Conservation (phyloP, 1,140 invertebrate species). For the Drosophila nasuta region DNA sequence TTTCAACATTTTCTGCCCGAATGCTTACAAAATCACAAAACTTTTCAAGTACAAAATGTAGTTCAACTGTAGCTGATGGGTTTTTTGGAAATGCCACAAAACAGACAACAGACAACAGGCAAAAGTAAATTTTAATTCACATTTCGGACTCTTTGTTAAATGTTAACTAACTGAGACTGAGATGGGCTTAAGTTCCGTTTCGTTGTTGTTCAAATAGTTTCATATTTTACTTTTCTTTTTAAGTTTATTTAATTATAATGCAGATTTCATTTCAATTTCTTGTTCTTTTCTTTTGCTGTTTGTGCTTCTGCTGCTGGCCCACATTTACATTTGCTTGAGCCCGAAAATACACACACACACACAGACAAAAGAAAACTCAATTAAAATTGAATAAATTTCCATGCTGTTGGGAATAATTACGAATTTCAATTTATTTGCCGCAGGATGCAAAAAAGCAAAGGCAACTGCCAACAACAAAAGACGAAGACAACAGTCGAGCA, state of each 20-base stretch:
- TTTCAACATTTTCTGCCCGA: neutral
- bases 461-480: conserved; percentile 33
- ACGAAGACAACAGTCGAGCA: conserved; percentile 51
- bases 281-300: conserved; percentile 38
- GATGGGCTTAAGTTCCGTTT: neutral
- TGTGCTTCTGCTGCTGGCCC: conserved; percentile 25
- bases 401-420: conserved; percentile 82
- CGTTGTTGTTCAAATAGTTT: conserved; percentile 13
- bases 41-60: neutral
- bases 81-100: neutral
- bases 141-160: conserved; percentile 7
- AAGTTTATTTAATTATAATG: conserved; percentile 73
- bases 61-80: conserved; percentile 1
- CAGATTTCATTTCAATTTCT: conserved; percentile 78
- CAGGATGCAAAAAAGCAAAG: conserved; percentile 72
- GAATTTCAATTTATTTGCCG: conserved; percentile 83
- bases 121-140: conserved; percentile 2
- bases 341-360: conserved; percentile 60
- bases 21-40: conserved; percentile 9
- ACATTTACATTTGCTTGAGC: conserved; percentile 35
- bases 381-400: conserved; percentile 82
- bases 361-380: conserved; percentile 80
- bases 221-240: conserved; percentile 15
- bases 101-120: too few species aligned
- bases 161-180: neutral